Percentiles rank a stretch among this genome's conserved stretches.
Evolutionary conservation across 2,797 vertebrate species (phyloP).

Genomic region (Pagetopsis macropterus): DNA sequence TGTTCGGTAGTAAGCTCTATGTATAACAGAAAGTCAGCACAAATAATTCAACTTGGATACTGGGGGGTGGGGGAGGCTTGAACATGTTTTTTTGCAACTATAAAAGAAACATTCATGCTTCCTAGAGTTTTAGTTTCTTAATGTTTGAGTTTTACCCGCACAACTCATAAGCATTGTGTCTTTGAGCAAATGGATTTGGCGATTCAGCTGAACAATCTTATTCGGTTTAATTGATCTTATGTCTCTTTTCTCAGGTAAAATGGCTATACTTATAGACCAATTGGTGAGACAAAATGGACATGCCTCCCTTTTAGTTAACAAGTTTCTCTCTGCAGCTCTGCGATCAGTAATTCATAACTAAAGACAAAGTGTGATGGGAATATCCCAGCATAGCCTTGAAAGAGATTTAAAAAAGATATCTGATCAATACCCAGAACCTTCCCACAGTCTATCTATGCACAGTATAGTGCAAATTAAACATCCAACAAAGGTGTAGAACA

Average conservation of each 20-base stretch:
- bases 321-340: conserved; percentile 35
- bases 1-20: no score
- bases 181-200: not conserved
- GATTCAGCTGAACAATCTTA: not conserved
- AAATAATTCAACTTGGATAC: no score
- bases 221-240: not conserved
- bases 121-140: not conserved
- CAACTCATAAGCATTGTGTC: not conserved
- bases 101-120: not conserved
- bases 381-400: conserved; percentile 6
- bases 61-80: no score
- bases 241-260: not conserved
- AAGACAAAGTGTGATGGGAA: conserved; percentile 39
- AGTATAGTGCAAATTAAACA: conserved; percentile 2
- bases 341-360: conserved; percentile 61
- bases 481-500: not conserved
- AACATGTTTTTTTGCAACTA: no score
- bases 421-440: conserved; percentile 16
- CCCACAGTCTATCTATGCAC: not conserved
- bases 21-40: no score
- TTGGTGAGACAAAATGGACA: not conserved
- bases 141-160: not conserved
- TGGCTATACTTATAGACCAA: no score
- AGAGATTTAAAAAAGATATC: not conserved
- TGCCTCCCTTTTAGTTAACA: conserved; percentile 23